Conservation (phyloP, 2,113 vertebrate genomes). For the Malurus alboscapulatus region DNA sequence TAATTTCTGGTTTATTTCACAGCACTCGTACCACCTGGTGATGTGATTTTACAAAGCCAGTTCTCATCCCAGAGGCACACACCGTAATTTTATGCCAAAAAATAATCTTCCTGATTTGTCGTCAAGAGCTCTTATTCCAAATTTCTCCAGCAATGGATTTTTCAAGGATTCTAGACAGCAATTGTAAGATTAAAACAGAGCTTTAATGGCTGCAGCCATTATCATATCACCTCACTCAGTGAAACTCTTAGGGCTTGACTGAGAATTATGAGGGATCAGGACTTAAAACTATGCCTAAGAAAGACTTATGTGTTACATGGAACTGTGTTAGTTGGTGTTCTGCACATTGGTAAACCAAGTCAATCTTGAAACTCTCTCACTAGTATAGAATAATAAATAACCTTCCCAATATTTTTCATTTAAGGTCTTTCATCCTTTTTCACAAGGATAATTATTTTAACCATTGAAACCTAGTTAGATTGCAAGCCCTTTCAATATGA, state of each 20-base stretch:
- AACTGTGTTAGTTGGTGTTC: not conserved
- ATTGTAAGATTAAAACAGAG: not conserved
- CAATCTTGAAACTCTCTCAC: not conserved
- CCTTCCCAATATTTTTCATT: not conserved
- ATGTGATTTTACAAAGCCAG: not conserved
- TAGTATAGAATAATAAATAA: not conserved
- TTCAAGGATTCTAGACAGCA: not conserved
- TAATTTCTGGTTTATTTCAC: not conserved
- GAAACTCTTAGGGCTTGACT: not conserved
- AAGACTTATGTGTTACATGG: not conserved
- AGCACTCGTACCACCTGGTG: not conserved
- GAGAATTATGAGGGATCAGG: not conserved
- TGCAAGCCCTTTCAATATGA: not conserved
- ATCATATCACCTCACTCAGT: not conserved
- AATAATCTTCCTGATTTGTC: not conserved
- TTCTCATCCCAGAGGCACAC: not conserved
- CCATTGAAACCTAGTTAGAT: not conserved
- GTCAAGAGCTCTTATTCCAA: not conserved
- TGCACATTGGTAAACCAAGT: not conserved
- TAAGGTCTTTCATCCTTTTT: not conserved
- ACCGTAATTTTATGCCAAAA: not conserved
- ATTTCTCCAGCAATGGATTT: not conserved
- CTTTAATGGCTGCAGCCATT: not conserved
- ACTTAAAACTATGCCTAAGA: not conserved
- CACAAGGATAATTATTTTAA: not conserved